Evolutionary conservation across 2,888 invertebrate species (phyloP), one percentile per base, ranked within the genome.

Genomic region (Tillus elongatus): DNA sequence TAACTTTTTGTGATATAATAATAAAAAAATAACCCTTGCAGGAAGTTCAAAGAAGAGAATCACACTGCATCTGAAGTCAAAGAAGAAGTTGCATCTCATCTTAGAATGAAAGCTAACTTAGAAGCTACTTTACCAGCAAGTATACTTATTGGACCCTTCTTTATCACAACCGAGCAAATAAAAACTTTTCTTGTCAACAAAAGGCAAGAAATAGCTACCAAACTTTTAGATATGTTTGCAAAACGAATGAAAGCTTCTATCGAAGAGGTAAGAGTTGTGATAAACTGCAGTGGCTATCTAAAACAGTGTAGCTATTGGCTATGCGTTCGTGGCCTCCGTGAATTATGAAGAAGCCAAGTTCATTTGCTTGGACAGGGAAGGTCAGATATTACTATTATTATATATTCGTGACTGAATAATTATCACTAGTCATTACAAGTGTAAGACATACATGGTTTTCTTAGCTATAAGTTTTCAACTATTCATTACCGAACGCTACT

Each of bases 91-190:
- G 69, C 79, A 30, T 68, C 69, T 51, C 82, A 87, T 37, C 72
- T 74, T 41, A 73, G 77, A 33, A 74, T 77, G 36, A 80, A 75
- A 50, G 67, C 73, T 10, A 74, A 74, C 19, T 57, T 90, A 0
- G 79, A 86, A 35, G 63, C 60, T 35, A 74, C 77, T 0, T 58
- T 92, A 36, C 91, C 91, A 0, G 68, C 73, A 14, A 68, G 57
- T 33, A 84, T 91, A 40, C 67, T 71, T 30, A 88, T 91, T 35
- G 90, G 89, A 0, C 83, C 89, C 0, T 91, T 83, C 59, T 61
- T 71, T 2, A 61, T 91, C 11, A 78, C 77, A 42, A 74, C 83
- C 0, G 79, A 81, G 9, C 70, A 72, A 0, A 57, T 89, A 13
- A 73, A 80, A 63, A 72, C 75, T 55, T 65, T 71, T 30, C 64